phyloP scores from a whole-genome alignment of 64 coral and sea anemone species.

The Montipora capricornis region DNA sequence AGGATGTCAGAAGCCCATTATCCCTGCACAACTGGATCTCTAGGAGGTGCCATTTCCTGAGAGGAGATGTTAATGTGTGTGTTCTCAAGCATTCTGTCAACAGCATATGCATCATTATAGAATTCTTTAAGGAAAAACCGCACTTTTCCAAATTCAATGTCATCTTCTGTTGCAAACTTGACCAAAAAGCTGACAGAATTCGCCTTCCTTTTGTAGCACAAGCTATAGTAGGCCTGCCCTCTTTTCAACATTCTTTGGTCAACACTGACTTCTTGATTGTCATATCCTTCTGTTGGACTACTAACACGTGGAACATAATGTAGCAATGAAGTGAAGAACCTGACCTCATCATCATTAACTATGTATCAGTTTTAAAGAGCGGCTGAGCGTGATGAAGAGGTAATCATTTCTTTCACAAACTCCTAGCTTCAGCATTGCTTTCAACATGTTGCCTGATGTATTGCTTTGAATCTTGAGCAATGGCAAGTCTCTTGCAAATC shows the following conservation, averaged over 20 bases:
- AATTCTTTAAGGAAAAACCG: conserved; percentile 43
- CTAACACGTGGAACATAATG: conserved; percentile 40
- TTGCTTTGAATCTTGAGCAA: conserved; percentile 46
- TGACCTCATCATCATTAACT: conserved; percentile 45
- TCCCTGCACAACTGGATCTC: conserved; percentile 51
- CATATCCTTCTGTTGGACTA: conserved; percentile 60
- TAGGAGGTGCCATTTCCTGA: conserved; percentile 22
- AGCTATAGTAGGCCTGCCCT: conserved; percentile 46
- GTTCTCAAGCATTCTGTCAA: conserved; percentile 25
- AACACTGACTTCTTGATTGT: background rate
- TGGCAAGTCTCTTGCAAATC: conserved; percentile 60
- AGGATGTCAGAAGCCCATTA: conserved; percentile 51
- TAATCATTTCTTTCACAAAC: conserved; percentile 2
- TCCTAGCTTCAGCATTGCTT: conserved; percentile 13
- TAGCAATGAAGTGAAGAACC: conserved; percentile 57
- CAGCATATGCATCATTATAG: conserved; percentile 55
- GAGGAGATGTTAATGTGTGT: conserved; percentile 27
- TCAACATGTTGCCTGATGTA: conserved; percentile 26
- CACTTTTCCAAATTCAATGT: conserved; percentile 48
- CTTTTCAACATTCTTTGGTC: conserved; percentile 45
- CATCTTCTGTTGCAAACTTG: background rate
- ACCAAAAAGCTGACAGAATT: conserved; percentile 61
- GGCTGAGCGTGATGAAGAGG: background rate
- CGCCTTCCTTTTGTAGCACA: conserved; percentile 11
- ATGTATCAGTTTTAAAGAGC: conserved; percentile 13